A percentile compares a stretch with the other conserved stretches of the same genome.
Conservation (phyloP, 2,888 invertebrate genomes). For the Drosophila setosimentum region DNA sequence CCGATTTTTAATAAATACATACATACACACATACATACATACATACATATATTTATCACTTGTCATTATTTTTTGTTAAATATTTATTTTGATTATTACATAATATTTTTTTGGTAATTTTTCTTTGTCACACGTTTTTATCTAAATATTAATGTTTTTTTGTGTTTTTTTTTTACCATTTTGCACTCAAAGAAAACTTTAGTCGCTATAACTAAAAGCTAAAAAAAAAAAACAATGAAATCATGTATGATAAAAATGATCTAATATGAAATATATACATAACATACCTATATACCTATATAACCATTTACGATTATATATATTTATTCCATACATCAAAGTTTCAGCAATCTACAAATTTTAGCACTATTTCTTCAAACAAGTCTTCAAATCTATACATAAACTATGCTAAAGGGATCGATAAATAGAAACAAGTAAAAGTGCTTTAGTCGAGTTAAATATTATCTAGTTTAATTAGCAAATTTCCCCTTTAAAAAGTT, state of each 20-base stretch:
- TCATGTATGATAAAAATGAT: conserved; percentile 73
- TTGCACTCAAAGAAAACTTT: conserved; percentile 36
- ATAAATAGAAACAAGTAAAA: too few species aligned
- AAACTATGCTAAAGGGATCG: too few species aligned
- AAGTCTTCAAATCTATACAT: not conserved
- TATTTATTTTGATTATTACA: conserved; percentile 48
- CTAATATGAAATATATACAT: conserved; percentile 75
- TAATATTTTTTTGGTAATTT: conserved; percentile 30
- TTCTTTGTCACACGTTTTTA: conserved; percentile 31
- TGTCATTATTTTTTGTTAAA: conserved; percentile 60
- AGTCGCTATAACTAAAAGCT: conserved; percentile 66
- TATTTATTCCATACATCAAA: not conserved
- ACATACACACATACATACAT: conserved; percentile 15
- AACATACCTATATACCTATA: conserved; percentile 64
- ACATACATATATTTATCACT: conserved; percentile 32
- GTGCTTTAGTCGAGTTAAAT: too few species aligned
- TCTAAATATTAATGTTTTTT: conserved; percentile 33
- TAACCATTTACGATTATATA: conserved; percentile 24
- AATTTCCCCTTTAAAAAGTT: too few species aligned
- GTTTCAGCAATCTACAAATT: not conserved
- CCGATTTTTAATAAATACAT: conserved; percentile 36
- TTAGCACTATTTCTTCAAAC: not conserved
- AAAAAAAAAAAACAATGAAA: conserved; percentile 55
- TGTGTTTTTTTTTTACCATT: conserved; percentile 26
- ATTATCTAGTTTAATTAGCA: too few species aligned